phyloP scores from a whole-genome alignment of 2,797 vertebrate genomes.

The Discoglossus pictus region DNA sequence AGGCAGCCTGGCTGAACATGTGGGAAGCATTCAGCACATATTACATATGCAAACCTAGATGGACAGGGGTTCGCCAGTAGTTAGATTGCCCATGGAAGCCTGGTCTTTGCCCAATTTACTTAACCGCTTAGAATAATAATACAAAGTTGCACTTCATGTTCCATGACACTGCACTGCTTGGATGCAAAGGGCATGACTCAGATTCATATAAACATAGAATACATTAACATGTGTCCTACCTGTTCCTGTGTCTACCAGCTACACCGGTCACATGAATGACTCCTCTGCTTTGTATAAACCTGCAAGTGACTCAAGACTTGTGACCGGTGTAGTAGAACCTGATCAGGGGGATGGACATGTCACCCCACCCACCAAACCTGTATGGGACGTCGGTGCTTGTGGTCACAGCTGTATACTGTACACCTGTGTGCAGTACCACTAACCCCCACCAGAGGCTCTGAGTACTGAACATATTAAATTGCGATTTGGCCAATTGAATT shows the following conservation, averaged over 20 bases:
- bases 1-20: no score
- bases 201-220: not conserved
- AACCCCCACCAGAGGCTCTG: slow-evolving; percentile 2
- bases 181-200: no score
- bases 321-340: not conserved
- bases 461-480: no score
- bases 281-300: not conserved
- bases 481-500: no score
- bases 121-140: no score
- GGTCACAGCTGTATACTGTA: not conserved
- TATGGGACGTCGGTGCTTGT: not conserved
- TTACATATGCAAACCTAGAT: no score
- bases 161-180: no score
- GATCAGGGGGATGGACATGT: not conserved
- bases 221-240: slow-evolving; percentile 9
- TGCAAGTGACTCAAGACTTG: not conserved
- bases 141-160: no score
- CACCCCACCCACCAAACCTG: not conserved
- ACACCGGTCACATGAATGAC: not conserved
- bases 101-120: no score
- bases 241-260: not conserved
- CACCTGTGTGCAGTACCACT: not conserved
- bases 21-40: no score
- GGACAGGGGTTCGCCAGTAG: no score
- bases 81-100: no score